phyloP scores from a whole-genome alignment of 2,888 invertebrate genomes.

The Dasysyrphus tricinctus region DNA sequence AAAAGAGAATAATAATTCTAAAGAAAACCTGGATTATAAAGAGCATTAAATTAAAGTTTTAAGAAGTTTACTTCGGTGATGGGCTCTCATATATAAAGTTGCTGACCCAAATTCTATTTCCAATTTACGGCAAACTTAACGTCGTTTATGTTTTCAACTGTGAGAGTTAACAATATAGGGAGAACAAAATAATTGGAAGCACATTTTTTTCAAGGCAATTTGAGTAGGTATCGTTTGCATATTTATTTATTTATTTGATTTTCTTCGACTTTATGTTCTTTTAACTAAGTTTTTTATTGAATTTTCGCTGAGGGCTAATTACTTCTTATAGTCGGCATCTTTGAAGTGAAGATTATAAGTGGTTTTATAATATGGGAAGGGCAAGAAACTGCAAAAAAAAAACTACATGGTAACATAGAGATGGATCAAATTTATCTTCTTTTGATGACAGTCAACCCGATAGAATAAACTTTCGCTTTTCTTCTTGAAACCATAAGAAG shows the following conservation, averaged over 20 bases:
- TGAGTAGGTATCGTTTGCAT: neutral
- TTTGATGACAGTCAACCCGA: too few species aligned
- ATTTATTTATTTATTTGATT: neutral
- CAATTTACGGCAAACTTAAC: conserved; percentile 5
- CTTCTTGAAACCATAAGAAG: too few species aligned
- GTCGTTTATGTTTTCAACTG: neutral
- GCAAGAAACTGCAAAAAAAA: too few species aligned
- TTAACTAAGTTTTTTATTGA: neutral
- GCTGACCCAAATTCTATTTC: conserved; percentile 4
- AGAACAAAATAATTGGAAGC: neutral
- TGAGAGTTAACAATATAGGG: neutral
- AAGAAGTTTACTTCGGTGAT: neutral
- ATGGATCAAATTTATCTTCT: too few species aligned
- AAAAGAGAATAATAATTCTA: conserved; percentile 3
- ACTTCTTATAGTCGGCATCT: too few species aligned
- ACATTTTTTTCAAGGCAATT: neutral
- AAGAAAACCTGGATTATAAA: conserved; percentile 5
- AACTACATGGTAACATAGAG: too few species aligned
- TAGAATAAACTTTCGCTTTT: too few species aligned
- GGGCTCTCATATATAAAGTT: neutral
- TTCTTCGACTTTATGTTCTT: neutral
- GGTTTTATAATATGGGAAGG: too few species aligned
- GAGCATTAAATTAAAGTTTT: conserved; percentile 24
- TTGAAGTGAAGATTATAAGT: too few species aligned
- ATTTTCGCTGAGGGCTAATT: too few species aligned